Evolutionary conservation across 2,797 vertebrate species (phyloP).

Genomic region (Acrossocheilus wenchowensis): DNA sequence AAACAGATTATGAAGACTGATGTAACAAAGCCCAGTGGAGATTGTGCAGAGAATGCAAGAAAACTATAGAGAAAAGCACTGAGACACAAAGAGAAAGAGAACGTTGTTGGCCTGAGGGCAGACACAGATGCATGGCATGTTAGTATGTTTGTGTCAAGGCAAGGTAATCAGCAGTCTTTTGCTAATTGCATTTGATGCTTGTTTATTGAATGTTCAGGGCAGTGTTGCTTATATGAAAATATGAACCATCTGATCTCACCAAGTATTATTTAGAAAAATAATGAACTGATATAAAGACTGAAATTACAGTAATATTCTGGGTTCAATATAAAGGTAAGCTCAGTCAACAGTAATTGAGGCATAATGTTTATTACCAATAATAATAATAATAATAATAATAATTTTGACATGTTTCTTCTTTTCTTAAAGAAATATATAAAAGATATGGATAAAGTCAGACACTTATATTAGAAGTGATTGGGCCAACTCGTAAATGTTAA

Average conservation of each 20-base stretch:
- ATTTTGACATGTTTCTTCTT: background rate
- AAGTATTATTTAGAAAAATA: slow-evolving; percentile 1
- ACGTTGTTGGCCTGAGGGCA: slow-evolving; percentile 76
- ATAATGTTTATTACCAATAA: background rate
- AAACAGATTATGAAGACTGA: slow-evolving; percentile 73
- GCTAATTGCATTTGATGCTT: slow-evolving; percentile 23
- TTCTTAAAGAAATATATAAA: background rate
- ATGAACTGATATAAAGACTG: background rate
- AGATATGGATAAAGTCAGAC: background rate
- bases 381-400: background rate
- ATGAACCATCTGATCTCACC: background rate
- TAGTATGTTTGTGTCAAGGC: slow-evolving; percentile 39
- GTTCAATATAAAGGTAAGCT: background rate
- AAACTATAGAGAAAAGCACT: slow-evolving; percentile 59
- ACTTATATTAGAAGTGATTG: background rate
- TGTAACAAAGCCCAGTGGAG: slow-evolving; percentile 75
- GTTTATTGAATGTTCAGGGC: background rate
- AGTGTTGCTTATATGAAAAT: slow-evolving; percentile 2
- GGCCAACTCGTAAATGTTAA: background rate
- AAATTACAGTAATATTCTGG: background rate
- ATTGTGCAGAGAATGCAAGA: slow-evolving; percentile 62
- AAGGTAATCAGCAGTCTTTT: slow-evolving; percentile 15
- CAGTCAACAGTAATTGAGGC: background rate
- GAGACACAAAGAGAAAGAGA: slow-evolving; percentile 62
- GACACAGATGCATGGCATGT: slow-evolving; percentile 73